These are phyloP conservation scores for Brachionus paranguensis DNA, from an alignment of 1,140 invertebrate species.

Conservation along the genomic window DNA sequence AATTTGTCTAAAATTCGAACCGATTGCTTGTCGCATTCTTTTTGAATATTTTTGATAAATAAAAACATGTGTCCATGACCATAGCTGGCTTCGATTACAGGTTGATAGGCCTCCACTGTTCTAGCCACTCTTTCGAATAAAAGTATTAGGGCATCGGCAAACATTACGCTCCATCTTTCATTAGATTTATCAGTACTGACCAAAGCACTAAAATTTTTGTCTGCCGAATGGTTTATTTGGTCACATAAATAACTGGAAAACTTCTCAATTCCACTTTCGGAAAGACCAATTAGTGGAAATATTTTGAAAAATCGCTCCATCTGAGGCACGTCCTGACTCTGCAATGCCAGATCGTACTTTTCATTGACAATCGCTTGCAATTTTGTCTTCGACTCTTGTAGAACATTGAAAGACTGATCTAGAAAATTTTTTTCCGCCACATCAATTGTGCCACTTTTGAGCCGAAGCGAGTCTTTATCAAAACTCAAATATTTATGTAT, in stretches of 20 bases:
- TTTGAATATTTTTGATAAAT: slow-evolving; percentile 69
- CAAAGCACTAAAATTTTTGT: slow-evolving; percentile 64
- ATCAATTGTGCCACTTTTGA: slow-evolving; percentile 65
- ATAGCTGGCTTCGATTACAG: slow-evolving; percentile 87
- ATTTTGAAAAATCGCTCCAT: slow-evolving; percentile 96
- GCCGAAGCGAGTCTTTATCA: slow-evolving; percentile 75
- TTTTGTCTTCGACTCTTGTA: slow-evolving; percentile 76
- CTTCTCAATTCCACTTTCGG: slow-evolving; percentile 79
- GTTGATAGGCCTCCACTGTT: slow-evolving; percentile 81
- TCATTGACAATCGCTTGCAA: slow-evolving; percentile 68
- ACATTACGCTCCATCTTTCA: slow-evolving; percentile 46
- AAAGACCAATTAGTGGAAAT: slow-evolving; percentile 86
- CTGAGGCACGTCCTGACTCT: slow-evolving; percentile 74
- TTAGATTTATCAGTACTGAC: slow-evolving; percentile 46
- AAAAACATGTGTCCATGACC: slow-evolving; percentile 70
- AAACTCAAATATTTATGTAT: slow-evolving; percentile 89
- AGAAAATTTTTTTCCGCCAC: slow-evolving; percentile 58
- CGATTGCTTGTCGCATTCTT: slow-evolving; percentile 75
- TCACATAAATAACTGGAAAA: slow-evolving; percentile 83
- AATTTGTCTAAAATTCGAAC: slow-evolving; percentile 68
- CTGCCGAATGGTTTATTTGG: slow-evolving; percentile 61
- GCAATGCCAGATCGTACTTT: slow-evolving; percentile 85
- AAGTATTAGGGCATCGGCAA: slow-evolving; percentile 52
- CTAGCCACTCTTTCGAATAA: slow-evolving; percentile 81
- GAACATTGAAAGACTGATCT: slow-evolving; percentile 68